Base-by-base conservation (phyloP, 2,797 vertebrate genomes). In the Molossus alvarezi region DNA sequence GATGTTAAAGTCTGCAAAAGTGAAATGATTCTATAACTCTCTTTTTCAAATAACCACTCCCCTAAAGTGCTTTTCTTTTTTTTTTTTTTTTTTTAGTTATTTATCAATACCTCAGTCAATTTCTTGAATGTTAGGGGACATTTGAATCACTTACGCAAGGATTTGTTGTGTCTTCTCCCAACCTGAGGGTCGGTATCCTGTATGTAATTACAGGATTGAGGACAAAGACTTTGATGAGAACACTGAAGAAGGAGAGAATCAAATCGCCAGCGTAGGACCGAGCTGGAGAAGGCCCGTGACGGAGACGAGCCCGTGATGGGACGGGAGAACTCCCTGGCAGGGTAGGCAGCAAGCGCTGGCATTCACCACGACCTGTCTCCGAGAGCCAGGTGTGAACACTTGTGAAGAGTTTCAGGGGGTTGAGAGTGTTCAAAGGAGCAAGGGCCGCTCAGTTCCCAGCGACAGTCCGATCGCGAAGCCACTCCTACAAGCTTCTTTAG, bases 171-270 rank as follows among this genome's bases (percentile, higher is more conserved):
- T 6, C 23, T n/a, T 8, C 17, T 6, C 27, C 29, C 21, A 53
- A 2, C 27, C 41, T 91, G 82, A 87, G 41, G 11, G 17, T 67
- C 45, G 81, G 51, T 88, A 55, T 60, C 48, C 45, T 75, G 57
- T 83, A 18, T 84, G 6, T 45, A 83, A 71, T 45, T 29, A 55
- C 33, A 73, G 48, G 11, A 65, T 6, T 18, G 11, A 83, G 29
- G 17, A 80, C 15, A 91, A 87, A 64, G 15, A 41, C 75, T 79
- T 90, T 12, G 57, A 11, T 23, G 29, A 85, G 81, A 86, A 76
- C 11, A 64, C 1, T 18, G 9, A 88, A 53, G 77, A 33, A 55
- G 29, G 21, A 58, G 11, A 13, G 18, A 29, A 29, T 73, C 1
- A 29, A 0, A 1, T 84, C 85, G 73, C 83, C 45, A 6, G 23